Evolutionary conservation across 2,113 vertebrate genomes (phyloP), one percentile per base, ranked within the genome.

Genomic region (Gymnocephalus cernua): DNA sequence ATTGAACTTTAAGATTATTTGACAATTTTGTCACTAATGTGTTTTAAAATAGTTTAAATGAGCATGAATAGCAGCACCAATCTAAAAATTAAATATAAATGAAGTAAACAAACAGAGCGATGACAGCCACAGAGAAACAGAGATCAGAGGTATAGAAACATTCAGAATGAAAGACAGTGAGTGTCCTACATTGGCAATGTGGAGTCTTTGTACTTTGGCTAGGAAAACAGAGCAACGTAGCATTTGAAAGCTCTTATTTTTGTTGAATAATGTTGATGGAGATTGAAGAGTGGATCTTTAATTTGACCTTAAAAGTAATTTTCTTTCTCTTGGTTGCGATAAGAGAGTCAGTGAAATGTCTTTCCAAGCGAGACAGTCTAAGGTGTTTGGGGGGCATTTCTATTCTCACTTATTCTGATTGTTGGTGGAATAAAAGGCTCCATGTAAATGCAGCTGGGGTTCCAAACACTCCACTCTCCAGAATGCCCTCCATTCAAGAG

Each of bases 91-190:
- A 65, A 69, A 73, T 41, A 77, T 48, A 68, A 72, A 47, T 38
- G 62, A 82, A 85, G 59, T 81, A 85, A 90, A 86, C 74, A 87
- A 84, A 79, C 58, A 50, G 58, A 74, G 81, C 18, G 21, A 54
- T 84, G 82, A 87, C 75, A 83, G 79, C 61, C 70, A 35, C 63
- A 45, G 66, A 85, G 65, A 70, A 68, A 57, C 72, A 63, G 44
- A 77, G 75, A 90, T 88, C 86, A 83, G 81, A 90, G 79, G 53
- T 81, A 59, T 50, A 74, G 80, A 73, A 72, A 74, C 23, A 68
- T 74, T 77, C 54, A 19, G 14, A 65, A 73, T 71, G 47, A 82
- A 73, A 86, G 59, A 68, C 65, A 64, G 54, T 16, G 44, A 62
- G 78, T 79, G 86, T 79, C 74, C 88, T 86, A 83, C 76, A 79